A percentile compares a stretch with the other conserved stretches of the same genome.
phyloP scores from a whole-genome alignment of 2,797 vertebrate species.

The Toxotes lorentzi region DNA sequence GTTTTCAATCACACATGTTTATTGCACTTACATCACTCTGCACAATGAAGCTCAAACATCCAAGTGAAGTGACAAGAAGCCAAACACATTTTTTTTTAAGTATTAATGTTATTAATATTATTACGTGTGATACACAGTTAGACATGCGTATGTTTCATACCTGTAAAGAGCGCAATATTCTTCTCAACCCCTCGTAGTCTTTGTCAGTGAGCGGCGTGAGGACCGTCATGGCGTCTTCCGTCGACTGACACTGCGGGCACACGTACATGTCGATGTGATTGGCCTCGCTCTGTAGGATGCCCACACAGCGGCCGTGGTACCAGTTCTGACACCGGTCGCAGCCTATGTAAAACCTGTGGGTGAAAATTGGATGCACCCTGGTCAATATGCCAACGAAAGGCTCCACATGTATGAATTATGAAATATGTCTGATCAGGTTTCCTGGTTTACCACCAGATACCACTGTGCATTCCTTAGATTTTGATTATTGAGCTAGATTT shows the following conservation, averaged over 20 bases:
- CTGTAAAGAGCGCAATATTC: constrained; percentile 96
- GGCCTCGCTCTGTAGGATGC: constrained; percentile 98
- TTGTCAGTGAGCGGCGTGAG: constrained; percentile 97
- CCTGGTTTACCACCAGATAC: background rate
- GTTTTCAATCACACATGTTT: background rate
- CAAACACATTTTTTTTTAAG: no score
- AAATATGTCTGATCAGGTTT: background rate
- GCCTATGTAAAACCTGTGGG: constrained; percentile 96
- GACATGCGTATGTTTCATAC: constrained; percentile 67
- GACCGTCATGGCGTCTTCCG: constrained; percentile 98
- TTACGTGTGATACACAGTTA: background rate
- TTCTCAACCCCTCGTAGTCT: constrained; percentile 95
- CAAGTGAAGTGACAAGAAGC: background rate
- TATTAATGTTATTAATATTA: background rate
- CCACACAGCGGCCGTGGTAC: constrained; percentile 98
- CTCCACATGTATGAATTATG: background rate
- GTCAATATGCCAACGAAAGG: background rate
- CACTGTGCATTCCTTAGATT: background rate
- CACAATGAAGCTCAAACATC: background rate
- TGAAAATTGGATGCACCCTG: rapidly evolving
- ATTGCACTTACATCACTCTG: background rate
- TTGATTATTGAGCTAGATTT: background rate
- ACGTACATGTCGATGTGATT: constrained; percentile 98
- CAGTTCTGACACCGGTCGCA: constrained; percentile 99
- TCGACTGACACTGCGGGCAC: constrained; percentile 98